phyloP scores from a whole-genome alignment of 2,888 invertebrate species.

The Macrophya annulata region DNA sequence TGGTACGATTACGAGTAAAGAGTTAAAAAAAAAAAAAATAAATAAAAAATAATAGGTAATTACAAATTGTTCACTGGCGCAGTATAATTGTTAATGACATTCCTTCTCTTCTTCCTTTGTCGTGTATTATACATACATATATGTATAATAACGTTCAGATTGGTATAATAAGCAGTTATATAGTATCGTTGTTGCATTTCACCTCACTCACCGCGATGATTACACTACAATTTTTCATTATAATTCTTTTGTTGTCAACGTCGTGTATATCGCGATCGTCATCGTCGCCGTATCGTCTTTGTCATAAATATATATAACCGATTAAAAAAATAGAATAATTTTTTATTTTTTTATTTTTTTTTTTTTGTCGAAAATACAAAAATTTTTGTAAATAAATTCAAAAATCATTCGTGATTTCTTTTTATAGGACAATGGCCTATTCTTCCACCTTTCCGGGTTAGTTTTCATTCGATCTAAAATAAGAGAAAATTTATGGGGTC shows the following conservation, averaged over 20 bases:
- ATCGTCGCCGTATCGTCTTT: not conserved
- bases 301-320: not conserved
- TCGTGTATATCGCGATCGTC: not conserved
- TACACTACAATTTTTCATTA: slow-evolving; percentile 20
- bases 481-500: slow-evolving; percentile 7
- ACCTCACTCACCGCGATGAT: slow-evolving; percentile 7
- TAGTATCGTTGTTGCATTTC: slow-evolving; percentile 22
- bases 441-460: not conserved
- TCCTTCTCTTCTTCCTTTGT: slow-evolving; percentile 39
- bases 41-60: slow-evolving; percentile 47
- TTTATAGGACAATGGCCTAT: not conserved
- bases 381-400: not conserved
- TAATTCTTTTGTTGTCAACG: not conserved
- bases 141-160: slow-evolving; percentile 14
- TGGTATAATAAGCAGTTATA: slow-evolving; percentile 36
- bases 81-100: slow-evolving; percentile 40
- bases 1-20: not conserved
- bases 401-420: no score
- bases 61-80: slow-evolving; percentile 39
- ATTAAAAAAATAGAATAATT: not conserved
- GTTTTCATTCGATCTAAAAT: not conserved
- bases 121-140: not conserved
- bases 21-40: not conserved
- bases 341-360: not conserved
- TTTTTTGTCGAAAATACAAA: not conserved